Base-by-base conservation (phyloP, 2,888 invertebrate species). In the Pachydiplax longipennis region DNA sequence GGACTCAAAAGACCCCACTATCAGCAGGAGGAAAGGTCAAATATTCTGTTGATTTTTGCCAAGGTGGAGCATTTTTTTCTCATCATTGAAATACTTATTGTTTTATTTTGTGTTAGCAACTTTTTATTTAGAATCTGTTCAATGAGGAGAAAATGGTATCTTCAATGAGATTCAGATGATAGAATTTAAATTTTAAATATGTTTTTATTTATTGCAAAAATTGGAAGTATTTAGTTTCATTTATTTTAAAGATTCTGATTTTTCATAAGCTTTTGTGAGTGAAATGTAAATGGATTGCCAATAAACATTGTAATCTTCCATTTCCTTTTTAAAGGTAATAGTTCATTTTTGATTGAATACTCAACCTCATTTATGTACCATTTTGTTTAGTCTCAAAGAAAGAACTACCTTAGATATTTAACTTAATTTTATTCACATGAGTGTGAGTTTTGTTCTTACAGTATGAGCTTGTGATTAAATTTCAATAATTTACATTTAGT, bases 121-220 rank as follows among this genome's bases (percentile, higher is more conserved):
- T 31, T 31, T 73, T 13, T 73, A 73, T 31, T 73, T 13, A 73
- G 25, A 73, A 25, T 73, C 12, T 31, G 37, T 73, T 31, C 4
- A 31, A 73, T 25, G 73, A 73, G 31, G 73, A 73, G 25, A 73
- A 73, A 73, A 73, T 15, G 15, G 13, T 31, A 31, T 31, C 73
- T 73, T 73, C 73, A 73, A 31, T 15, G 13, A 73, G 73, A 25
- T 73, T 73, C 25, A 73, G 31, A 31, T 73, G 2, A 73, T 73
- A 31, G 73, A 73, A 13, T 31, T 10, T 15, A 25, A 31, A 31
- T 31, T 73, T 25, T 31, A 73, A 31, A 31, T 31, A 37, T 58
- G 87, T 37, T 61, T 87, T 87, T 87, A 87, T 87, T 87, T 87
- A 87, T 87, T 87, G 53, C 35, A 61, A n/a, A 35, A 37, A 87